A percentile compares a stretch with the other conserved stretches of the same genome.
Evolutionary conservation across 2,888 invertebrate genomes (phyloP).

Genomic region (Xylota sylvarum): DNA sequence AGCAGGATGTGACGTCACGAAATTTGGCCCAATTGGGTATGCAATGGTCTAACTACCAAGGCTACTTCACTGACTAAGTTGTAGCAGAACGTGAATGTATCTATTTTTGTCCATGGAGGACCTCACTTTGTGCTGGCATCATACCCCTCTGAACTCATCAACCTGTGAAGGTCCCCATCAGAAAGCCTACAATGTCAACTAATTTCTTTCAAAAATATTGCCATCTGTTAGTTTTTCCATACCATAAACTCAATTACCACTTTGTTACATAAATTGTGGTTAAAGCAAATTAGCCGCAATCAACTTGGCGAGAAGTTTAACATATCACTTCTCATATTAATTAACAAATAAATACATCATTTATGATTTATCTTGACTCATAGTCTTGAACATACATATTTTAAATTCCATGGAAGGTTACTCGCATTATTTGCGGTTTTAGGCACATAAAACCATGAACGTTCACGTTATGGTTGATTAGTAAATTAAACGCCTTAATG

Average conservation of each 20-base stretch:
- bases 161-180: too few relatives aligned
- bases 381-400: constrained; percentile 39
- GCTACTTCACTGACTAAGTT: too few relatives aligned
- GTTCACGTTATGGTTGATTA: constrained; percentile 28
- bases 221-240: neutral
- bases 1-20: too few relatives aligned
- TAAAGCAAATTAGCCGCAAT: constrained; percentile 5
- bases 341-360: constrained; percentile 52
- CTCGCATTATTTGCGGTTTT: constrained; percentile 24
- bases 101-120: too few relatives aligned
- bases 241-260: neutral
- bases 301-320: constrained; percentile 15
- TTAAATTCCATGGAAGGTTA: constrained; percentile 52
- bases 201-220: neutral
- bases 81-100: too few relatives aligned
- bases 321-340: constrained; percentile 31
- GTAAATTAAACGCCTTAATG: constrained; percentile 35
- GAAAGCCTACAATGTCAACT: neutral
- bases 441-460: constrained; percentile 23
- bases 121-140: too few relatives aligned
- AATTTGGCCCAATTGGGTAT: too few relatives aligned
- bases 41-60: too few relatives aligned
- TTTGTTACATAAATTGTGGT: neutral
- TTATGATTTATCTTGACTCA: constrained; percentile 27
- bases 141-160: too few relatives aligned